phyloP scores from a whole-genome alignment of 2,888 invertebrate genomes.

The Gryllus longicercus region DNA sequence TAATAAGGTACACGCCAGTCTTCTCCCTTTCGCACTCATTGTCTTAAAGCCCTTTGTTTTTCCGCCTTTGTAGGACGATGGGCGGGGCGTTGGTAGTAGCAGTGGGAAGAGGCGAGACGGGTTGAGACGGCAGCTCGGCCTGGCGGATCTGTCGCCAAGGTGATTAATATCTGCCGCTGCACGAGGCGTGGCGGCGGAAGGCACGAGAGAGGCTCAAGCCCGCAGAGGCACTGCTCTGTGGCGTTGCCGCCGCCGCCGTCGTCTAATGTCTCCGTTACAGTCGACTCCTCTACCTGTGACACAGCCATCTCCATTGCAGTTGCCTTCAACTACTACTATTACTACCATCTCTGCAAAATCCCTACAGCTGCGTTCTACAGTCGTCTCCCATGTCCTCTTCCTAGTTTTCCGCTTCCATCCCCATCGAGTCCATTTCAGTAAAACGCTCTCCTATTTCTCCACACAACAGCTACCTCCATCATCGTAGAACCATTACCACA shows the following conservation, averaged over 20 bases:
- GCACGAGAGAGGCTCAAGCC: not conserved
- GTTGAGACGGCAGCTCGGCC: not conserved
- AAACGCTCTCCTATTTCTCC: too few relatives aligned
- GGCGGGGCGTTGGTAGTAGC: not conserved
- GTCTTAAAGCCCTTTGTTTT: not conserved
- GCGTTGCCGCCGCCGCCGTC: not conserved
- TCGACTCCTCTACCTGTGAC: too few relatives aligned
- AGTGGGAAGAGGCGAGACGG: not conserved
- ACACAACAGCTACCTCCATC: too few relatives aligned
- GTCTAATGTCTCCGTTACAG: not conserved
- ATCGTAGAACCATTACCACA: too few relatives aligned
- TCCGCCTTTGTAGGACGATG: not conserved
- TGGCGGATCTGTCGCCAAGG: constrained; percentile 20
- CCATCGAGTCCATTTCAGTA: too few relatives aligned
- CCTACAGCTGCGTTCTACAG: too few relatives aligned
- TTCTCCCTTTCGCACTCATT: not conserved
- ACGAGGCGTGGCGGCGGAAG: constrained; percentile 20
- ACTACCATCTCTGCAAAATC: too few relatives aligned
- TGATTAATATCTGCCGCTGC: constrained; percentile 31
- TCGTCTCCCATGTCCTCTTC: too few relatives aligned
- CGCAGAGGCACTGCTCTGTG: not conserved
- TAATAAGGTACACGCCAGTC: not conserved
- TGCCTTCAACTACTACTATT: too few relatives aligned
- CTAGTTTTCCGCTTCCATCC: too few relatives aligned
- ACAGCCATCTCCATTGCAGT: too few relatives aligned